Percentiles rank a stretch among this genome's conserved stretches.
phyloP scores from a whole-genome alignment of 1,140 invertebrate genomes.

The Apis cerana region DNA sequence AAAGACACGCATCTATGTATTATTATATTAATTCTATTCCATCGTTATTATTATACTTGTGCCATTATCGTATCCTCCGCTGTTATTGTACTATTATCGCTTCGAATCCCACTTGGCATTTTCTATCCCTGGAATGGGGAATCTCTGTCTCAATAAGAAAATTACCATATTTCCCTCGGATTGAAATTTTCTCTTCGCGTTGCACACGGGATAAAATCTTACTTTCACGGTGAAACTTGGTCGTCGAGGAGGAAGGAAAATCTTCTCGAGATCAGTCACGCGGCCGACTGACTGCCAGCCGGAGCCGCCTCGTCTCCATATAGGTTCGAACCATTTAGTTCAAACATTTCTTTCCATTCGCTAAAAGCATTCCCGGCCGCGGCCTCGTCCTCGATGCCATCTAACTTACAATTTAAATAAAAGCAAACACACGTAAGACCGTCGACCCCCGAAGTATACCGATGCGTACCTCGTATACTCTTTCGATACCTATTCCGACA shows the following conservation, averaged over 20 bases:
- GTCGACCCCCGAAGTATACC: slow-evolving; percentile 47
- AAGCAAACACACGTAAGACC: slow-evolving; percentile 79
- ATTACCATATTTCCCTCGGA: not conserved
- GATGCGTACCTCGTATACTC: slow-evolving; percentile 49
- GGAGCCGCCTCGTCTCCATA: slow-evolving; percentile 77
- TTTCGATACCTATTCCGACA: slow-evolving; percentile 55
- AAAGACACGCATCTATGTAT: no score
- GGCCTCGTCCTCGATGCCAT: slow-evolving; percentile 65
- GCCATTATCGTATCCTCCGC: no score
- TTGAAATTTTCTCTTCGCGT: not conserved
- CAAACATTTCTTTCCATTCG: slow-evolving; percentile 79
- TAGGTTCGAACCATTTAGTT: slow-evolving; percentile 80
- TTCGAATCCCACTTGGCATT: not conserved
- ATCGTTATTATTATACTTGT: no score
- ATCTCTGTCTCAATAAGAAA: not conserved
- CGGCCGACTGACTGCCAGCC: slow-evolving; percentile 32
- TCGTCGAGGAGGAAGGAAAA: slow-evolving; percentile 40
- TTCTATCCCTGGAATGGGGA: not conserved
- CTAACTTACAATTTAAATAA: slow-evolving; percentile 82
- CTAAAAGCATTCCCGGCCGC: slow-evolving; percentile 74
- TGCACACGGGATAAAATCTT: not conserved
- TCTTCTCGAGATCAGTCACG: slow-evolving; percentile 67
- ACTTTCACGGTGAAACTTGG: slow-evolving; percentile 3
- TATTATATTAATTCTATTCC: no score
- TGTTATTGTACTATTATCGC: not conserved